These are phyloP conservation scores for Menura novaehollandiae DNA, from an alignment of 2,113 vertebrate species.

Conservation along the genomic window DNA sequence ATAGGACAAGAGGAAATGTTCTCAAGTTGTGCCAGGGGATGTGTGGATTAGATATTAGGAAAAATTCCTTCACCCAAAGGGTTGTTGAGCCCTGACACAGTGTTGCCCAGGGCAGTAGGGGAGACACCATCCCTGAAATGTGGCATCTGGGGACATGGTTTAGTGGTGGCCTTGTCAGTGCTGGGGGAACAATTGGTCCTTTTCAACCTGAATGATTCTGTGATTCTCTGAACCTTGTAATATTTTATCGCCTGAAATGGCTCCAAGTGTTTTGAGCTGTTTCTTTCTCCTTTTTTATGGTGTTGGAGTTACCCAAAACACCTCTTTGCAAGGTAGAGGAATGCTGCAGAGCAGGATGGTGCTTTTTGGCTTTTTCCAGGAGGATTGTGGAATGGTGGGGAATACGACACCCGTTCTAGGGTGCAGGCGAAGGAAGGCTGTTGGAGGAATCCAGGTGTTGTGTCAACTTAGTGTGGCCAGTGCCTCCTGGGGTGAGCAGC, in stretches of 20 bases:
- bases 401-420: rapidly evolving
- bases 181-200: background rate
- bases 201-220: background rate
- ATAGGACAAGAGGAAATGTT: background rate
- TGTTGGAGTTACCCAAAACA: background rate
- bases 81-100: background rate
- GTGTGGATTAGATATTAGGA: background rate
- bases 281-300: background rate
- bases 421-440: background rate
- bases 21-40: background rate
- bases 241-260: background rate
- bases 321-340: background rate
- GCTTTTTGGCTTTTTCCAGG: background rate
- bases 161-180: background rate
- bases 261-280: background rate
- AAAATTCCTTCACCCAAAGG: background rate
- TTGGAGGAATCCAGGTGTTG: background rate
- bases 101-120: background rate
- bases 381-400: background rate
- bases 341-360: background rate
- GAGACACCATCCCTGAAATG: background rate
- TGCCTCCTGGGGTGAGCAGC: background rate
- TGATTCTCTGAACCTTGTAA: background rate
- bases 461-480: background rate
- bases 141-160: background rate